A percentile compares a stretch with the other conserved stretches of the same genome.
phyloP scores from a whole-genome alignment of 2,888 invertebrate species.

The Peribatodes rhomboidaria region DNA sequence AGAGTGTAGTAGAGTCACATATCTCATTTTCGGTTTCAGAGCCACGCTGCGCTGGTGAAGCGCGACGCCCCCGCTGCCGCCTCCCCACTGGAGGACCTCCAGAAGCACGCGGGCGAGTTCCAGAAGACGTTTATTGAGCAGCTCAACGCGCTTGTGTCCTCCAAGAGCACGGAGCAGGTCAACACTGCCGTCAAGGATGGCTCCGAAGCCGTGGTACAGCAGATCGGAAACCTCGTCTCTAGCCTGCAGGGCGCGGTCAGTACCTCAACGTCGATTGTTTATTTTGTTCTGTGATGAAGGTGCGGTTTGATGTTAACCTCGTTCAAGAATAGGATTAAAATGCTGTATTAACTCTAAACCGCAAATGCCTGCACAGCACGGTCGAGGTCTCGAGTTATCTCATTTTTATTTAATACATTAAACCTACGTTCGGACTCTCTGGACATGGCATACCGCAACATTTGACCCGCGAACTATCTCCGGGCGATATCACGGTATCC shows the following conservation, averaged over 20 bases:
- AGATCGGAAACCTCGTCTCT: constrained; percentile 63
- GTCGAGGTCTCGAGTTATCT: too few species aligned
- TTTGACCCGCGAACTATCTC: neutral
- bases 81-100: constrained; percentile 61
- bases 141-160: constrained; percentile 63
- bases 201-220: constrained; percentile 67
- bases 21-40: constrained; percentile 50
- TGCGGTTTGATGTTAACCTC: too few species aligned
- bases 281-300: too few species aligned
- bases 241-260: constrained; percentile 71
- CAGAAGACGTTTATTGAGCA: constrained; percentile 69
- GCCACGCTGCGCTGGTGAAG: constrained; percentile 64
- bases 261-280: too few species aligned
- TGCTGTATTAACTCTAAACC: too few species aligned
- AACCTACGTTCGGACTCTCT: neutral
- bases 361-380: too few species aligned
- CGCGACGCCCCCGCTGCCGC: constrained; percentile 64
- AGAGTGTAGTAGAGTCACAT: neutral
- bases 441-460: constrained; percentile 3
- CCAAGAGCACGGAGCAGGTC: constrained; percentile 72
- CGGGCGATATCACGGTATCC: too few species aligned
- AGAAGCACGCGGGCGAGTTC: constrained; percentile 71
- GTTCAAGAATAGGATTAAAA: too few species aligned
- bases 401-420: neutral
- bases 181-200: constrained; percentile 74